Evolutionary conservation across 2,797 vertebrate species (phyloP), one percentile per base, ranked within the genome.

Genomic region (Falco novaeseelandiae): DNA sequence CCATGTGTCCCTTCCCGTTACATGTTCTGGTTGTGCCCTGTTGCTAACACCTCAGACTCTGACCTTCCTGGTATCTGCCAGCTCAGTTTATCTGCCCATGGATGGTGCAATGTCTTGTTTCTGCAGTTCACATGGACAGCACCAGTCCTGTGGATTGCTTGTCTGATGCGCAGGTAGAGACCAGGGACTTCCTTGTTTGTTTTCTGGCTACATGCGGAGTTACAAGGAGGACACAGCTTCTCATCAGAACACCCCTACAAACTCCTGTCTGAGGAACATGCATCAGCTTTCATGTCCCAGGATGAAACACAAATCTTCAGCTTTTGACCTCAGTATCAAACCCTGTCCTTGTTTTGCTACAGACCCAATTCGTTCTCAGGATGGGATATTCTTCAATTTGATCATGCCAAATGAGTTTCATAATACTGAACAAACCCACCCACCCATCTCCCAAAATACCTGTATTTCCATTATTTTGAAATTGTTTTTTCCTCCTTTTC

Each of bases 211-310:
- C 6, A 12, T 2, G 6, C 12, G 18, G 12, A 11, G 9, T 29
- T 42, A 19, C 1, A 58, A 26, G 14, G 48, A 48, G 14, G 48
- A 69, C 25, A 16, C 4, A 12, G 15, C 20, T 51, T 23, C 42
- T 40, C 27, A 30, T 34, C 48, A 57, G 36, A 52, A 14, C 15
- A 49, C 8, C 18, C 18, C 27, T 49, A 32, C 34, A 30, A 10
- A 27, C 30, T 26, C 38, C 38, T 14, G 34, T 27, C 20, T 9
- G 38, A 30, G n/a, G 44, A 51, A 46, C 23, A 6, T 5, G 4
- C 2, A 3, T 4, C 12, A 13, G 10, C 30, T 42, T 70, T 19
- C 26, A 0, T n/a, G 17, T 38, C 32, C 36, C 12, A 22, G 2
- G 42, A 20, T 21, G 14, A 62, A 67, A 22, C 23, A 51, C 29